Evolutionary conservation across 2,113 vertebrate genomes (phyloP).

Genomic region (Muntiacus reevesi): DNA sequence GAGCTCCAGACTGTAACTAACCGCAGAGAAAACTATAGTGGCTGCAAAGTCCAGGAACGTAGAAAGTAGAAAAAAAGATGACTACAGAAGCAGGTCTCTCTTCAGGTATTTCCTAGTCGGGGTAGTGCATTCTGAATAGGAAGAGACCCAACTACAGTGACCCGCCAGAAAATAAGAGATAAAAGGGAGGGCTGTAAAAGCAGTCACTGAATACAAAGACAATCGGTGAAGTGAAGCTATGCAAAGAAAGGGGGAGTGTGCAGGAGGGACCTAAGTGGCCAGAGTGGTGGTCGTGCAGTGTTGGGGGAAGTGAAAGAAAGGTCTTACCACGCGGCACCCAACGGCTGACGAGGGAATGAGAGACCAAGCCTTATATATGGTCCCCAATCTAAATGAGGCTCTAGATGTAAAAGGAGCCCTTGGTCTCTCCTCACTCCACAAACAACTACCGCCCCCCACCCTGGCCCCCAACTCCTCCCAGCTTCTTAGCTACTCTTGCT

Average conservation of each 20-base stretch:
- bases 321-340: conserved; percentile 8
- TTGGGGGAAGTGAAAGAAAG: not conserved
- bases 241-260: conserved; percentile 36
- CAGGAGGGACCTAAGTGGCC: conserved; percentile 76
- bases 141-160: not conserved
- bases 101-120: not conserved
- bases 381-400: not conserved
- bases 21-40: not conserved
- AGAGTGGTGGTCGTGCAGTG: conserved; percentile 63
- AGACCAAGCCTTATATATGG: not conserved
- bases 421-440: not conserved
- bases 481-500: not conserved
- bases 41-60: not conserved
- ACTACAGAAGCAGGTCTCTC: not conserved
- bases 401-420: conserved; percentile 23
- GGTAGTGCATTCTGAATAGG: not conserved
- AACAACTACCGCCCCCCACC: not conserved
- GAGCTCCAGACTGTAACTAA: not conserved
- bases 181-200: not conserved
- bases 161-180: not conserved
- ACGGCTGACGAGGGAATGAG: not conserved
- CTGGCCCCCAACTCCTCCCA: too few species aligned
- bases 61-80: conserved; percentile 4
- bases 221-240: conserved; percentile 65
- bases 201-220: conserved; percentile 54